Base-by-base conservation (phyloP, 2,113 vertebrate genomes). In the Psilopsiagon aurifrons region DNA sequence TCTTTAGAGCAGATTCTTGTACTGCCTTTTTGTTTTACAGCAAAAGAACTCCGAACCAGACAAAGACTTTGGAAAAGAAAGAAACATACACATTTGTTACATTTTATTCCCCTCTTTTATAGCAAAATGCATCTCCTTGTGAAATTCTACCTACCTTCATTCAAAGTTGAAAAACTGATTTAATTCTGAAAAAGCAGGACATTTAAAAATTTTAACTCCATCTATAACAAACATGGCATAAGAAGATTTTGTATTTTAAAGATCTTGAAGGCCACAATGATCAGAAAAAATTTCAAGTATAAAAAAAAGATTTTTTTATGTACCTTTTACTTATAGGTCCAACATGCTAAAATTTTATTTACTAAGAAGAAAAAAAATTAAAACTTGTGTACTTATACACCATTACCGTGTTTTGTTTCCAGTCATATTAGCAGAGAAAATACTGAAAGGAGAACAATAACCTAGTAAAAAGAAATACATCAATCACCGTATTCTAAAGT, bases 181-280 rank as follows among this genome's bases (percentile, higher is more conserved):
- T 37, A 87, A 66, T 85, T 85, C 62, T 95, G 94, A 83, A 95
- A 95, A 94, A 83, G 70, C n/a, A 83, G n/a, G 59, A 83, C 37
- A 85, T 89, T 66, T 82, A 17, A 92, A 82, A 75, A 52, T 66
- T 52, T 62, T 39, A 68, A 88, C 71, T 74, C 46, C 46, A 54
- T 54, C 83, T 86, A 51, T 59, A 84, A 88, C 33, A 92, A 69
- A 76, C 15, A 79, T 23, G 6, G 24, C 15, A 94, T 91, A 29
- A 84, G 12, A 92, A 92, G 28, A 71, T 66, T 89, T 88, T 55
- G 8, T 47, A 63, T 59, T 86, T 43, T 86, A 28, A 83, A 94
- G 33, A 83, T 43, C 37, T 6, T 85, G 66, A 94, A 79, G 57
- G 44, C 79, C 52, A 75, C 15, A 18, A 66, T 6, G 11, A 81